A percentile compares a stretch with the other conserved stretches of the same genome.
phyloP scores from a whole-genome alignment of 2,113 vertebrate genomes.

The Genyomyrus donnyi region DNA sequence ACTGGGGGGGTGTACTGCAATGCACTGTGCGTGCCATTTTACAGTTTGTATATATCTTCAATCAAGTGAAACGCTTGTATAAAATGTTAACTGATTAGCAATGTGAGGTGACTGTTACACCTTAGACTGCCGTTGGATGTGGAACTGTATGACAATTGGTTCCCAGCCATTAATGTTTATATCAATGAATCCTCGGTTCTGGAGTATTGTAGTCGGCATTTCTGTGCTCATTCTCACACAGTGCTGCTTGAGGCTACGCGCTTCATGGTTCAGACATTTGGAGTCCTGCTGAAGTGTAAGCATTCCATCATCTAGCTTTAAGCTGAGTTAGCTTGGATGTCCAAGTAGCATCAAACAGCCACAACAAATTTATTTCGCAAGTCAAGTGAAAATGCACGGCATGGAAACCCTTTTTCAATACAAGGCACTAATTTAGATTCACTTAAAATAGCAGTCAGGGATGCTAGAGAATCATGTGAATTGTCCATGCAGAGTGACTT shows the following conservation, averaged over 20 bases:
- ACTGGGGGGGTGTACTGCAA: not conserved
- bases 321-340: not conserved
- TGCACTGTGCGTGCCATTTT: not conserved
- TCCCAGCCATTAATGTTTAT: not conserved
- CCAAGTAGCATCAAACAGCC: not conserved
- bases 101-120: not conserved
- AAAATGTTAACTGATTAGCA: not conserved
- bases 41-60: not conserved
- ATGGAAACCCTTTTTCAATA: not conserved
- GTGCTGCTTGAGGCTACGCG: not conserved
- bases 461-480: not conserved
- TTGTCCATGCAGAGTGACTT: not conserved
- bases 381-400: not conserved
- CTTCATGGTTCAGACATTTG: not conserved
- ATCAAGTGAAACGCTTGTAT: not conserved
- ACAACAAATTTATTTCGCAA: not conserved
- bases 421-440: not conserved
- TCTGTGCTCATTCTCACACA: not conserved
- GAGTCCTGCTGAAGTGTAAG: not conserved
- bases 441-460: not conserved
- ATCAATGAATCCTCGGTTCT: not conserved
- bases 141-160: not conserved
- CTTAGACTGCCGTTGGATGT: not conserved
- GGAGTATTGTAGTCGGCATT: not conserved
- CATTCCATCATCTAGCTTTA: not conserved